phyloP scores from a whole-genome alignment of 1,140 invertebrate genomes.

The Euschistus heros region DNA sequence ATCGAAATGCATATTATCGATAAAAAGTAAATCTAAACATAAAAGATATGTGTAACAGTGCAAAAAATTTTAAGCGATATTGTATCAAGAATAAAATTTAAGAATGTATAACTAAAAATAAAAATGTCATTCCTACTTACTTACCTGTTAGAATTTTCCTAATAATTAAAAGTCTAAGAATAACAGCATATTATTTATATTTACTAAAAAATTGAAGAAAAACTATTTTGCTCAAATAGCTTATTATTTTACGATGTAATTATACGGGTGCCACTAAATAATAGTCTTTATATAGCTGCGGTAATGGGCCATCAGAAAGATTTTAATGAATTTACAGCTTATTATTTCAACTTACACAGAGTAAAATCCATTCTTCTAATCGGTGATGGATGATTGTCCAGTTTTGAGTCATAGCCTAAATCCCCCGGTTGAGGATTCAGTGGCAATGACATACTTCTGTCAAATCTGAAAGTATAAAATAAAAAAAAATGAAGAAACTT shows the following conservation, averaged over 20 bases:
- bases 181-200: background rate
- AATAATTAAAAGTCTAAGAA: background rate
- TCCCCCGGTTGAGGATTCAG: slow-evolving; percentile 35
- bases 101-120: slow-evolving; percentile 7
- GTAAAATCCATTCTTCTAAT: slow-evolving; percentile 53
- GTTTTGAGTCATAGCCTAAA: slow-evolving; percentile 33
- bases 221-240: too few relatives aligned
- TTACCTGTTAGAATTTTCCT: background rate
- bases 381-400: slow-evolving; percentile 22
- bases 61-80: slow-evolving; percentile 14
- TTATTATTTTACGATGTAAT: too few relatives aligned
- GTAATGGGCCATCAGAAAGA: too few relatives aligned
- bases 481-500: background rate
- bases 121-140: slow-evolving; percentile 22
- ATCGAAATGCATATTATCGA: slow-evolving; percentile 2
- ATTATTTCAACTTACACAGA: slow-evolving; percentile 47
- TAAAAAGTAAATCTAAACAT: background rate
- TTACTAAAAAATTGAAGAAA: too few relatives aligned
- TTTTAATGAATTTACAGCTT: too few relatives aligned
- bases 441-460: slow-evolving; percentile 55
- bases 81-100: background rate
- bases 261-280: too few relatives aligned
- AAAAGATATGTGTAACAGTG: slow-evolving; percentile 4
- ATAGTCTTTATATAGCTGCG: too few relatives aligned
- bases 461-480: slow-evolving; percentile 47